These are phyloP conservation scores for Corythaixoides concolor DNA, from an alignment of 2,113 vertebrate species.

Conservation along the genomic window DNA sequence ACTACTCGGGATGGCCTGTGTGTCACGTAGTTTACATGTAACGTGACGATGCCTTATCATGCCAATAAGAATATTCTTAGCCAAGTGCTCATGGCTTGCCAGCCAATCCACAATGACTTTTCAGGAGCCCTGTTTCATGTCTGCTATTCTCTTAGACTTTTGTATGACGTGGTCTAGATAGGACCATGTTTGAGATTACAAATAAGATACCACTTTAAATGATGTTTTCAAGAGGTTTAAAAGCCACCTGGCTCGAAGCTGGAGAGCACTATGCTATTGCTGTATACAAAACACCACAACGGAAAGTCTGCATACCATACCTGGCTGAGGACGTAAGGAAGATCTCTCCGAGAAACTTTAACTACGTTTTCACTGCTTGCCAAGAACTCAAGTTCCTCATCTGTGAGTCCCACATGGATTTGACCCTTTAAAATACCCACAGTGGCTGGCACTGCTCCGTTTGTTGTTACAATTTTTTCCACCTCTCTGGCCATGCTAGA, in stretches of 20 bases:
- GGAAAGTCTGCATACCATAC: constrained; percentile 56
- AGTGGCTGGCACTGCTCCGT: constrained; percentile 85
- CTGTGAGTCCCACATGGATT: constrained; percentile 81
- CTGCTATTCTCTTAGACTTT: background rate
- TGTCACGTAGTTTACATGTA: background rate
- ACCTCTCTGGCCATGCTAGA: constrained; percentile 85
- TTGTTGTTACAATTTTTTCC: constrained; percentile 80
- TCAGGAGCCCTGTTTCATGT: background rate
- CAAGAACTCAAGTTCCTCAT: constrained; percentile 79
- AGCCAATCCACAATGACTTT: background rate
- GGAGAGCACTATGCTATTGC: background rate
- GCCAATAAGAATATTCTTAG: background rate
- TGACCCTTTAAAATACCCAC: constrained; percentile 81
- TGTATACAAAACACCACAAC: background rate
- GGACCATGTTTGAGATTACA: background rate
- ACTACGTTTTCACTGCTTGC: constrained; percentile 72
- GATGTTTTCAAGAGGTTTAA: background rate
- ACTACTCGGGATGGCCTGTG: background rate
- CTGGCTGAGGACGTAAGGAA: constrained; percentile 84
- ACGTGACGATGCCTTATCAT: background rate
- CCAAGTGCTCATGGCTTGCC: background rate
- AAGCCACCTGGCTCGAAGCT: background rate
- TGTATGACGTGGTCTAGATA: background rate
- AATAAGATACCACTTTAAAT: background rate
- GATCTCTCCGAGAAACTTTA: constrained; percentile 88